Evolutionary conservation across 2,797 vertebrate species (phyloP).

Genomic region (Enteromius trimaculatus): DNA sequence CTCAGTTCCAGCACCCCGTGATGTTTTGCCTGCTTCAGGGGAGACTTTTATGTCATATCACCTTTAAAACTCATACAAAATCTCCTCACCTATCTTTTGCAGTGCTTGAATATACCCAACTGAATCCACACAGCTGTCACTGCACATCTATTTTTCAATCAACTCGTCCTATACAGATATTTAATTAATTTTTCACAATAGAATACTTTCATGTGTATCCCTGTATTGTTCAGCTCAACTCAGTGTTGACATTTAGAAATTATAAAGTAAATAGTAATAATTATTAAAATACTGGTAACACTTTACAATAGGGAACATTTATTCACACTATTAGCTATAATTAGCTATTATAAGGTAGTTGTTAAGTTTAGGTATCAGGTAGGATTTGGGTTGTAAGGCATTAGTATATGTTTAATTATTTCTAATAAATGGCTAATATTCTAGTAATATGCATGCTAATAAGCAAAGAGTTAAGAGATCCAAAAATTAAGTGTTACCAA

Average conservation of each 20-base stretch:
- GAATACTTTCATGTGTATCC: background rate
- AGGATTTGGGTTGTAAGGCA: no score
- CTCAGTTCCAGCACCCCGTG: conserved; percentile 19
- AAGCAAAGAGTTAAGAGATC: no score
- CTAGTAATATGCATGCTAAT: no score
- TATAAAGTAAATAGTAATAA: background rate
- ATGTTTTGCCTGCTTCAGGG: conserved; percentile 46
- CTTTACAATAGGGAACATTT: no score
- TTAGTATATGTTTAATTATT: no score
- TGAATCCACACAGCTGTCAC: background rate
- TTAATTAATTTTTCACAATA: background rate
- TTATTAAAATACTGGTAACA: background rate
- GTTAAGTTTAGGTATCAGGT: no score
- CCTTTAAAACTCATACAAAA: conserved; percentile 54
- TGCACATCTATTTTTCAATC: background rate
- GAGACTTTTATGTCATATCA: conserved; percentile 55
- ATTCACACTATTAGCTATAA: no score
- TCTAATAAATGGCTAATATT: no score
- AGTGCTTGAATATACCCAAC: background rate
- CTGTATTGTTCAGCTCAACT: background rate
- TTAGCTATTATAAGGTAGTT: no score
- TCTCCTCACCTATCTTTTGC: background rate
- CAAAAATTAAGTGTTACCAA: no score
- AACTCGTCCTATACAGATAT: background rate
- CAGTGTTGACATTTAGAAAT: background rate